These are phyloP conservation scores for Excalfactoria chinensis DNA, from an alignment of 2,113 vertebrate species.

Conservation along the genomic window DNA sequence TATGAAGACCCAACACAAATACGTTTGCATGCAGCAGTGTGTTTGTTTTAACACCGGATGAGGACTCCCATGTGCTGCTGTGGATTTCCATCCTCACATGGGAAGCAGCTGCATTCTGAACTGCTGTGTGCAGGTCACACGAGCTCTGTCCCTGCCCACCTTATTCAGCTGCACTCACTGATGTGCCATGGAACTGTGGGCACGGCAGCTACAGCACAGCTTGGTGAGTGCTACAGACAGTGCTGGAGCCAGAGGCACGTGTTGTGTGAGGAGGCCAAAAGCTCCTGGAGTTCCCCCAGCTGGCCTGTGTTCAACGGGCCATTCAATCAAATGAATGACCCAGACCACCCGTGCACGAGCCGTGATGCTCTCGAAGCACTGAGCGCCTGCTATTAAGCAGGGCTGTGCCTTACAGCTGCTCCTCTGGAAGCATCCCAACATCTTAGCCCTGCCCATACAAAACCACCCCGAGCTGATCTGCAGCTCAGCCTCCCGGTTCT, in stretches of 20 bases:
- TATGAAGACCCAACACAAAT: not conserved
- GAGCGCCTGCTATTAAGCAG: too few species aligned
- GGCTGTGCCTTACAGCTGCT: fast-evolving
- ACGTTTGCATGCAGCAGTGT: too few species aligned
- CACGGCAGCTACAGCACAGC: too few species aligned
- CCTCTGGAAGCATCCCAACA: too few species aligned
- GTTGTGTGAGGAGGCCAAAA: not conserved
- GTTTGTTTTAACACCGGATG: not conserved
- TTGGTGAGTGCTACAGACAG: not conserved
- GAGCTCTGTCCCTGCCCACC: too few species aligned
- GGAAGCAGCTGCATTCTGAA: not conserved
- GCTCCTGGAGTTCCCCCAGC: not conserved
- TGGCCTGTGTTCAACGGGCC: not conserved
- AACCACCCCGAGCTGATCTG: not conserved
- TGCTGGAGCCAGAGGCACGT: not conserved
- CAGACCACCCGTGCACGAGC: too few species aligned
- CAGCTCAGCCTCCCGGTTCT: not conserved
- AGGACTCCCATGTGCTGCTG: not conserved
- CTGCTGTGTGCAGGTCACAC: not conserved
- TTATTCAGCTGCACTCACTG: not conserved
- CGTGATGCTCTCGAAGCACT: not conserved
- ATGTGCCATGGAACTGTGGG: not conserved
- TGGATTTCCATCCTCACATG: not conserved
- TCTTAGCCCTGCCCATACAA: too few species aligned
- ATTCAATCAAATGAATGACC: not conserved